Percentiles rank a stretch among this genome's conserved stretches.
These are phyloP conservation scores for Miltochrista miniata DNA, from an alignment of 2,888 invertebrate species.

Conservation along the genomic window DNA sequence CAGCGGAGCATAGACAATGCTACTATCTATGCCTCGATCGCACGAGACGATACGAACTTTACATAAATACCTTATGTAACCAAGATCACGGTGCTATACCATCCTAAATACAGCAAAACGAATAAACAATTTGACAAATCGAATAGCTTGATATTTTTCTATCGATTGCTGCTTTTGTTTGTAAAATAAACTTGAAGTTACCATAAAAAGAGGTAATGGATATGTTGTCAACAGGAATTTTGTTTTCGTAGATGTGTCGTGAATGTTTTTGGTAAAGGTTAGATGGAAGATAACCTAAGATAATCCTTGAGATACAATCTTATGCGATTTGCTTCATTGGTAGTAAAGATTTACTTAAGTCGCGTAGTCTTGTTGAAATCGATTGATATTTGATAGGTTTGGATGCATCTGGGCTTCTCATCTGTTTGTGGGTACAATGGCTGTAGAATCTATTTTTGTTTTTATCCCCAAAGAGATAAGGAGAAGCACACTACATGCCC, in stretches of 20 bases:
- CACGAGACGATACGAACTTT: conserved; percentile 53
- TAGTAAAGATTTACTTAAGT: conserved; percentile 50
- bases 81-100: conserved; percentile 61
- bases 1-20: conserved; percentile 29
- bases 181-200: not conserved
- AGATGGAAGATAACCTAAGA: conserved; percentile 75
- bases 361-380: not conserved
- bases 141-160: not conserved
- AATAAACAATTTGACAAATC: not conserved
- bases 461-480: too few species aligned
- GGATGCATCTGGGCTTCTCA: conserved; percentile 21
- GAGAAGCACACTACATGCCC: too few species aligned
- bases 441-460: too few species aligned
- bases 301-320: conserved; percentile 72
- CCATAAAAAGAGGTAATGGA: conserved; percentile 33
- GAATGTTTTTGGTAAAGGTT: conserved; percentile 39
- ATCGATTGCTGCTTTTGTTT: conserved; percentile 31
- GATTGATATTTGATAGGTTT: conserved; percentile 39
- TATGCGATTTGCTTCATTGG: conserved; percentile 68
- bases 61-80: conserved; percentile 73
- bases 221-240: not conserved
- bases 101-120: conserved; percentile 32
- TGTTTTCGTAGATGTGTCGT: conserved; percentile 14
- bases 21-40: conserved; percentile 45
- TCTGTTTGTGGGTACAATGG: not conserved